A percentile compares a stretch with the other conserved stretches of the same genome.
These are phyloP conservation scores for Crotalus tigris DNA, from an alignment of 2,113 vertebrate genomes.

Conservation along the genomic window DNA sequence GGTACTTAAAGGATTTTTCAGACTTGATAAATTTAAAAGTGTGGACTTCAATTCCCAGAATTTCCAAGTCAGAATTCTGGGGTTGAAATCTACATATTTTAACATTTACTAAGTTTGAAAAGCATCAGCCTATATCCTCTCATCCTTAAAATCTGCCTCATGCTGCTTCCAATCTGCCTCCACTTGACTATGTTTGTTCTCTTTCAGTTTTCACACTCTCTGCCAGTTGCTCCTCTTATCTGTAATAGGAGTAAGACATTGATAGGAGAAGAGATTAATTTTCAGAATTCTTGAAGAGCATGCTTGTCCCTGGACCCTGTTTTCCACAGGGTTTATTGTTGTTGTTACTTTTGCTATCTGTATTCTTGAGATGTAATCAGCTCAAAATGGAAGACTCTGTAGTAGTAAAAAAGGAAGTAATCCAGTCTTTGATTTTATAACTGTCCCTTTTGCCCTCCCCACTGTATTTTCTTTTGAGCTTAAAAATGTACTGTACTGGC, in stretches of 20 bases:
- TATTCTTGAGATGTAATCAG: neutral
- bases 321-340: neutral
- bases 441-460: neutral
- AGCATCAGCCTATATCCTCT: neutral
- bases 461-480: neutral
- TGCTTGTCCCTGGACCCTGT: neutral
- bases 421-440: conserved; percentile 7
- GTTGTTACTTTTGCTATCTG: neutral
- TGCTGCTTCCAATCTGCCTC: neutral
- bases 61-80: neutral
- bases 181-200: neutral
- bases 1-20: neutral
- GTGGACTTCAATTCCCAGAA: neutral
- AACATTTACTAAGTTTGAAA: neutral
- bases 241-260: neutral
- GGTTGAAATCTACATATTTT: neutral
- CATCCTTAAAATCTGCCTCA: neutral
- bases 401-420: neutral
- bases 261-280: neutral
- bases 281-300: neutral
- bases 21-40: neutral
- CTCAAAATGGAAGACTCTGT: neutral
- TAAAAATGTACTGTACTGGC: neutral
- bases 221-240: neutral
- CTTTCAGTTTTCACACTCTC: neutral